These are phyloP conservation scores for Chaetodon trifasciatus DNA, from an alignment of 2,797 vertebrate genomes.

Conservation along the genomic window DNA sequence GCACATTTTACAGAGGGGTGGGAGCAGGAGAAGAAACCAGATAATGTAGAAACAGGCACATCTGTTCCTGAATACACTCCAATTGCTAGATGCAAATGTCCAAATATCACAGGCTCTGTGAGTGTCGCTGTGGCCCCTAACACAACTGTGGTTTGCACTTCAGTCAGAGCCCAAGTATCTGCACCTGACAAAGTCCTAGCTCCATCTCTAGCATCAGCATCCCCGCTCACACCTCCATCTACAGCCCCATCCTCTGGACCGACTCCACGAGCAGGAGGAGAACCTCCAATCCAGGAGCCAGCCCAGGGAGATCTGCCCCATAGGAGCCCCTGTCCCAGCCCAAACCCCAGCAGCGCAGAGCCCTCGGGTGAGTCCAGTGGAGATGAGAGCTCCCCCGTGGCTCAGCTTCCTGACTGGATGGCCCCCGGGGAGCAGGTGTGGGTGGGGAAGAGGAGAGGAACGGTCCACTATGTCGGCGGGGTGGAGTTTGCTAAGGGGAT, in stretches of 20 bases:
- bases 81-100: slow-evolving; percentile 49
- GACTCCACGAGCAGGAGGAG: slow-evolving; percentile 74
- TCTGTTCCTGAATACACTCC: slow-evolving; percentile 37
- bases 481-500: slow-evolving; percentile 91
- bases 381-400: slow-evolving; percentile 82
- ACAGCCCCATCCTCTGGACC: slow-evolving; percentile 38
- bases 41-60: slow-evolving; percentile 34
- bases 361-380: slow-evolving; percentile 82
- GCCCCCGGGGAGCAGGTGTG: slow-evolving; percentile 88
- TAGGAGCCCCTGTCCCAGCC: slow-evolving; percentile 77
- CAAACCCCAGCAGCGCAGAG: slow-evolving; percentile 73
- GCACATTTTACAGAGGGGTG: slow-evolving; percentile 77
- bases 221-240: slow-evolving; percentile 21
- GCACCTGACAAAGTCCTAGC: slow-evolving; percentile 38
- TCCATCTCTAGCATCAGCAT: slow-evolving; percentile 28
- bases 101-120: slow-evolving; percentile 51
- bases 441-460: slow-evolving; percentile 88
- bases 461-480: slow-evolving; percentile 87
- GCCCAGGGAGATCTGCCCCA: slow-evolving; percentile 82
- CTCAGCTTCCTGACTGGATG: slow-evolving; percentile 88
- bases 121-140: slow-evolving; percentile 35
- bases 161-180: slow-evolving; percentile 29
- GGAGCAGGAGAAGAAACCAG: slow-evolving; percentile 38
- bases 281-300: slow-evolving; percentile 80
- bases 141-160: slow-evolving; percentile 45